Base-by-base conservation (phyloP, 2,797 vertebrate species). In the Sciurus vulgaris region DNA sequence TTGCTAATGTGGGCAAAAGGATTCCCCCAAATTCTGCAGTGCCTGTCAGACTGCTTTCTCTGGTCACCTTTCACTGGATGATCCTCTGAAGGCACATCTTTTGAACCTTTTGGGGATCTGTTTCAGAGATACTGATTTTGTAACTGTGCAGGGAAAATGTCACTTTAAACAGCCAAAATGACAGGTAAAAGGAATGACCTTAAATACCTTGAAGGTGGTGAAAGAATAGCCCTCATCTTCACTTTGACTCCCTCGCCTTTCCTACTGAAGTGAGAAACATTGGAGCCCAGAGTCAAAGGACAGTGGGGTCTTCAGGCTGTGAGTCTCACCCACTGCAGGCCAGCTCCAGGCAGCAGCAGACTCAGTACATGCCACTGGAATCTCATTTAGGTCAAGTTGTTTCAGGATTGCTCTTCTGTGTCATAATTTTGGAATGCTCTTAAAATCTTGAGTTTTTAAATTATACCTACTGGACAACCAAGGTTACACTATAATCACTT, bases 41-140 rank as follows among this genome's bases (percentile, higher is more conserved):
- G 96, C 98, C 98, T 97, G 97, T 63, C 76, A 95, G 87, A 91
- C 94, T 61, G 22, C 56, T 74, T n/a, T 61, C 90, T 86, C 22
- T 73, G 93, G 41, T 69, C 20, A 44, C 86, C 84, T 90, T 73
- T 81, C n/a, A 51, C 33, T 1, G 5, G 38, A 4, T 18, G 26
- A 9, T 5, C 61, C 9, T 54, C 0, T 24, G 61, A 20, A 47
- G 51, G 2, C 1, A 2, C 26, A 35, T 35, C 76, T 51, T 81
- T 33, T 33, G 78, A 85, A 41, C 44, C 56, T 65, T 30, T 3
- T n/a, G 22, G 51, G 65, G 49, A 87, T 24, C 54, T 67, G 15
- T 73, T 73, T 82, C 72, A 84, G 12, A 82, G 35, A 49, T 18
- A 33, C 17, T 70, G 28, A 74, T 26, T 70, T 90, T 30, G 44